phyloP scores from a whole-genome alignment of 1,140 invertebrate genomes.

The Pseudachorutes palmiensis region DNA sequence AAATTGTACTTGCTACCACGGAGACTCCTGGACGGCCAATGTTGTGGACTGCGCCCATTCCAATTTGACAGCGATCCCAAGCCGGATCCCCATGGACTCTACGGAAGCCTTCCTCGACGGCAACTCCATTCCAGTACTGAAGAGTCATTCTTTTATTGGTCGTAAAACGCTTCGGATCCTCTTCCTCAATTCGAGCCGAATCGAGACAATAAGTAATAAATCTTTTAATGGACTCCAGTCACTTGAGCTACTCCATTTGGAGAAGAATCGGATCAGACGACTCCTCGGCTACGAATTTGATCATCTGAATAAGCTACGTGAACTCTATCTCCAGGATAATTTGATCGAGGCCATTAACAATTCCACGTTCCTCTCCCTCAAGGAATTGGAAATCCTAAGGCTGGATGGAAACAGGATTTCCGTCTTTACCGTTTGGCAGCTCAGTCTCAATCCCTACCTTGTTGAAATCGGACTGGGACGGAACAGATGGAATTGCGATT shows the following conservation, averaged over 20 bases:
- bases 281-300: constrained; percentile 85
- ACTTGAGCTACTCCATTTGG: constrained; percentile 70
- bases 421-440: constrained; percentile 73
- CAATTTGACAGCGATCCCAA: constrained; percentile 63
- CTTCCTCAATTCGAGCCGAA: constrained; percentile 65
- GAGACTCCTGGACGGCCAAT: constrained; percentile 85
- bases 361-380: constrained; percentile 65
- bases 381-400: constrained; percentile 67
- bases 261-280: constrained; percentile 69
- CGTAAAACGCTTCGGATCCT: constrained; percentile 77
- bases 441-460: constrained; percentile 62
- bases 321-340: constrained; percentile 82
- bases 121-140: constrained; percentile 71
- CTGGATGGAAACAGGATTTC: constrained; percentile 75
- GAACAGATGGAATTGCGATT: constrained; percentile 83
- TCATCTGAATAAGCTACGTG: constrained; percentile 65
- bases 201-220: constrained; percentile 79
- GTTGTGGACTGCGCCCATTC: constrained; percentile 77
- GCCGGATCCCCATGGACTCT: constrained; percentile 83
- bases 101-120: constrained; percentile 86
- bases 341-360: constrained; percentile 67
- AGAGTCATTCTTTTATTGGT: constrained; percentile 84
- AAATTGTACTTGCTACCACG: constrained; percentile 85
- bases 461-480: constrained; percentile 62
- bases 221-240: constrained; percentile 81